Percentiles rank a stretch among this genome's conserved stretches.
Conservation (phyloP, 2,888 invertebrate genomes). For the Schrankia costaestrigalis region DNA sequence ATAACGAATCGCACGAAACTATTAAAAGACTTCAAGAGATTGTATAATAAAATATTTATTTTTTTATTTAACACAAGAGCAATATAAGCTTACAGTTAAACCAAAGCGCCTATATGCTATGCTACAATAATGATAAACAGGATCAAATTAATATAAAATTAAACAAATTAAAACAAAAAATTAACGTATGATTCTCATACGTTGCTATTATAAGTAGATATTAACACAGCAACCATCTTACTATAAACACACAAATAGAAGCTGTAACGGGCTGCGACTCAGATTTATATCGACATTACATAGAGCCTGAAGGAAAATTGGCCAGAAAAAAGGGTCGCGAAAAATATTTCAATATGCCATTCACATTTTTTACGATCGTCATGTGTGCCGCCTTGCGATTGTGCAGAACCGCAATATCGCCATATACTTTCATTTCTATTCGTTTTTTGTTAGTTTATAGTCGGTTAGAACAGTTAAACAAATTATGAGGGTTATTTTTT, state of each 20-base stretch:
- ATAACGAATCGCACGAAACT: no score
- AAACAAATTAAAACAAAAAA: no score
- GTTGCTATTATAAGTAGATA: no score
- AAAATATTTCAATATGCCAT: slow-evolving; percentile 78
- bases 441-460: neutral
- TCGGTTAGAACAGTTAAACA: neutral
- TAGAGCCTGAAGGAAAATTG: slow-evolving; percentile 63
- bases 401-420: slow-evolving; percentile 66
- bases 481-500: neutral
- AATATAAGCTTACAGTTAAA: no score
- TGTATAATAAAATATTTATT: no score
- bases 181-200: no score
- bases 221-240: no score
- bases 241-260: slow-evolving; percentile 47
- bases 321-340: slow-evolving; percentile 63
- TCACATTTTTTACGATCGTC: slow-evolving; percentile 73
- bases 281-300: slow-evolving; percentile 67
- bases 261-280: slow-evolving; percentile 49
- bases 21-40: no score
- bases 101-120: no score
- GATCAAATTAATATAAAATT: no score
- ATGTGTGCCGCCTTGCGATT: slow-evolving; percentile 67
- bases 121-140: no score
- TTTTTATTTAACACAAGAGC: no score
- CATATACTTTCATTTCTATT: slow-evolving; percentile 42